These are phyloP conservation scores for Campoletis sonorensis DNA, from an alignment of 1,140 invertebrate genomes.

Conservation along the genomic window DNA sequence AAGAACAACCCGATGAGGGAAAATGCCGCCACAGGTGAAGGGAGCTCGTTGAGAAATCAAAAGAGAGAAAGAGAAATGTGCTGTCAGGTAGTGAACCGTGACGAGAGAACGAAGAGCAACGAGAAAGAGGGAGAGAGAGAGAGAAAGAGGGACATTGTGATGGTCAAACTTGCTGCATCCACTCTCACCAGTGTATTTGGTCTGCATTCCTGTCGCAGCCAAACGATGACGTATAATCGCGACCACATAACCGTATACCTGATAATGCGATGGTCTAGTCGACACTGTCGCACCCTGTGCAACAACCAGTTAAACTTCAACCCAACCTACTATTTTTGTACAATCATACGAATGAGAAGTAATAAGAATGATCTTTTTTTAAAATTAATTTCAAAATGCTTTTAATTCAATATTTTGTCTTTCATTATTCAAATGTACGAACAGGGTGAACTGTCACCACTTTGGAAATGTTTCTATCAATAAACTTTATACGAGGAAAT, in stretches of 20 bases:
- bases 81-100: constrained; percentile 26
- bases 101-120: not conserved
- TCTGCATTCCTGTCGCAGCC: not conserved
- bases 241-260: constrained; percentile 6
- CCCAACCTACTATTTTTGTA: not conserved
- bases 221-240: constrained; percentile 20
- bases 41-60: not conserved
- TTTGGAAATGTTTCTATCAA: no score
- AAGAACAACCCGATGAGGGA: not conserved
- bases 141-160: not conserved
- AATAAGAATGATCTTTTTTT: no score
- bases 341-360: not conserved
- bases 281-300: constrained; percentile 35
- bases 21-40: constrained; percentile 11
- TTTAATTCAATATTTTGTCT: no score
- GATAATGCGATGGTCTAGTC: constrained; percentile 43
- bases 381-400: no score
- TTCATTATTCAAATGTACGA: no score
- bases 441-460: no score
- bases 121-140: constrained; percentile 18
- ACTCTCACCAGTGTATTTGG: not conserved
- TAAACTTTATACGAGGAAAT: no score
- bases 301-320: constrained; percentile 16
- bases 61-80: not conserved
- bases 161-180: not conserved